Evolutionary conservation across 2,797 vertebrate genomes (phyloP), one percentile per base, ranked within the genome.

Genomic region (Ficedula albicollis): DNA sequence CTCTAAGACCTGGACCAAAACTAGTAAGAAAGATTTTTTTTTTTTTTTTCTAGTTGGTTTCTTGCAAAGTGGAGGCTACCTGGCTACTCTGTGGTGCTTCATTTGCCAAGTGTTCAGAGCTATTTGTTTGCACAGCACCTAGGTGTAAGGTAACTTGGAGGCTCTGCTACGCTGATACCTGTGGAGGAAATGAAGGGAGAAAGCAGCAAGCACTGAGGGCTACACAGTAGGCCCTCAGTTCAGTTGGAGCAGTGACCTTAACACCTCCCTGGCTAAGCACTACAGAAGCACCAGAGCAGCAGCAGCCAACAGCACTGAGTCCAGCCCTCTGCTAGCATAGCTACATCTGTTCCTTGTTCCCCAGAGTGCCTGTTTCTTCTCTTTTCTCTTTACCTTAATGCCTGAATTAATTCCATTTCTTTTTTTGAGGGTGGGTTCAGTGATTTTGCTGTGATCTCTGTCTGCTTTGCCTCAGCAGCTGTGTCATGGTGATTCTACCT

Each of bases 141-240:
- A 34, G 36, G 64, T 74, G 34, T 60, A 72, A 79, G 46, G 56
- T 64, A 60, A 58, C 54, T 74, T 34, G 36, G 56, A 77, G 78
- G 34, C 41, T 74, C 20, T 38, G 36, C 44, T 64, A 38, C 5
- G 5, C 34, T 51, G 54, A 44, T 85, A 81, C 72, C 51, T 67
- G 38, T 74, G 75, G 34, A 80, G 56, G 34, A 84, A 55, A 39
- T 25, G 49, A 82, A 70, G 12, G 43, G n/a, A 78, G 59, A 67
- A 84, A 56, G 67, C 52, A 91, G 69, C n/a, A 69, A 51, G 30
- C 51, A 2, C 23, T 58, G 49, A 55, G 38, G 21, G 49, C 52
- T 82, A 30, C 52, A 87, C 60, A 93, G 76, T 41, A 63, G 34
- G 41, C 66, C 44, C 60, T 95, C 85, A 93, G 89, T 94, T 89